Conservation (phyloP, 2,797 vertebrate species). For the Natrix natrix region DNA sequence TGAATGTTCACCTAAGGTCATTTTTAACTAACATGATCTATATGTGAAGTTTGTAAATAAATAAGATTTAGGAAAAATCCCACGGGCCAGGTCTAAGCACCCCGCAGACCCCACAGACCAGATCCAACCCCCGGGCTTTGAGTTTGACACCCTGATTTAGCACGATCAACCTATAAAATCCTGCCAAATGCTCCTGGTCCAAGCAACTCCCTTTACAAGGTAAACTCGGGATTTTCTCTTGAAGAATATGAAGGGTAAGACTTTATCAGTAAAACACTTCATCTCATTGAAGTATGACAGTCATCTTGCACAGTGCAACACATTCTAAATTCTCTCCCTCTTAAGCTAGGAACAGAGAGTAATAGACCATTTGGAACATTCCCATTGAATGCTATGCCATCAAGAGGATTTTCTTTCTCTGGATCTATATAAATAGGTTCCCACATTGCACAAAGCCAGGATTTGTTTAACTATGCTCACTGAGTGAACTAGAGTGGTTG, state of each 20-base stretch:
- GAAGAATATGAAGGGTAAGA: background rate
- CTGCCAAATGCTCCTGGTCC: background rate
- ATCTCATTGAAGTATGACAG: background rate
- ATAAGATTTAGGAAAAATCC: background rate
- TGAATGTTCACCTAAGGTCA: background rate
- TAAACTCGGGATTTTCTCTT: background rate
- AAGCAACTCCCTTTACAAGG: background rate
- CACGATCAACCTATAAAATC: background rate
- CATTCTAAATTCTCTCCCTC: background rate
- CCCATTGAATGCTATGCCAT: background rate
- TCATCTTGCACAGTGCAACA: background rate
- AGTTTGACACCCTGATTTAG: background rate
- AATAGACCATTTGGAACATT: background rate
- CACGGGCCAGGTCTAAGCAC: too few species aligned
- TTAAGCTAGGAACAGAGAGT: background rate
- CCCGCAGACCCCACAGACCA: too few species aligned
- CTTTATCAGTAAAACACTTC: background rate
- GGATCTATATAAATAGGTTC: background rate
- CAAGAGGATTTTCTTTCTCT: background rate
- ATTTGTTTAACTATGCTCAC: background rate
- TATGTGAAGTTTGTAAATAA: background rate
- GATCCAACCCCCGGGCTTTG: too few species aligned
- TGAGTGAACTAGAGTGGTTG: background rate
- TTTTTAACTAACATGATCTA: background rate
- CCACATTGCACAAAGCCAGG: background rate